A percentile compares a stretch with the other conserved stretches of the same genome.
These are phyloP conservation scores for Andricus curvator DNA, from an alignment of 2,888 invertebrate genomes.

Conservation along the genomic window DNA sequence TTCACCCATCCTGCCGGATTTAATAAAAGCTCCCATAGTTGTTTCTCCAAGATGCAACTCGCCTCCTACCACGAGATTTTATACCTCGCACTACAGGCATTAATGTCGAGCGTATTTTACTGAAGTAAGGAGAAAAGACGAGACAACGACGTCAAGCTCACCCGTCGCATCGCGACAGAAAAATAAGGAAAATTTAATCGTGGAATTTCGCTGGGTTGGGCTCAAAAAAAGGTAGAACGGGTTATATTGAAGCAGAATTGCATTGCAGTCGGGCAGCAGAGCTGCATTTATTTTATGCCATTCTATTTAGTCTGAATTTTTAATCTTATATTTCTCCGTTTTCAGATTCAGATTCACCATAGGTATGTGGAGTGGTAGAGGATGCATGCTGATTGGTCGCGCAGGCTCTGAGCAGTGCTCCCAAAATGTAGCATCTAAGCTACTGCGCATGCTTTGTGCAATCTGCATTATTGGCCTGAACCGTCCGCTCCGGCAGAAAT, in stretches of 20 bases:
- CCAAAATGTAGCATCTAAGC: no score
- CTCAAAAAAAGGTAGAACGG: not conserved
- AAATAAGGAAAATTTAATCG: conserved; percentile 32
- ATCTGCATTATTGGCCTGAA: no score
- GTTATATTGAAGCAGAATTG: conserved; percentile 17
- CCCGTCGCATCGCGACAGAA: conserved; percentile 4
- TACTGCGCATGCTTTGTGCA: no score
- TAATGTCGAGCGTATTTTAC: conserved; percentile 32
- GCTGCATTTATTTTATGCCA: not conserved
- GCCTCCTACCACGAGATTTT: conserved; percentile 11
- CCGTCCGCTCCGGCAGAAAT: no score
- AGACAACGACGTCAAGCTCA: not conserved
- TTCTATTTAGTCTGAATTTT: not conserved
- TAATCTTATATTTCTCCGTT: not conserved
- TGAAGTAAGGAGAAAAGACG: conserved; percentile 7
- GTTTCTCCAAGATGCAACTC: conserved; percentile 19
- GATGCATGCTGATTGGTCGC: conserved; percentile 43
- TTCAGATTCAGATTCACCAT: not conserved
- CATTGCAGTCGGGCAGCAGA: not conserved
- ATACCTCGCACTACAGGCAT: conserved; percentile 25
- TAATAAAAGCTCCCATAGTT: conserved; percentile 66
- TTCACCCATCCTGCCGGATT: conserved; percentile 66
- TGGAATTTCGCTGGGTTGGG: not conserved
- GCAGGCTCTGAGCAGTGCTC: conserved; percentile 8
- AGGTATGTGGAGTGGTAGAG: not conserved